Percentiles rank a stretch among this genome's conserved stretches.
Conservation (phyloP, 2,888 invertebrate genomes). For the Phengaris arion region DNA sequence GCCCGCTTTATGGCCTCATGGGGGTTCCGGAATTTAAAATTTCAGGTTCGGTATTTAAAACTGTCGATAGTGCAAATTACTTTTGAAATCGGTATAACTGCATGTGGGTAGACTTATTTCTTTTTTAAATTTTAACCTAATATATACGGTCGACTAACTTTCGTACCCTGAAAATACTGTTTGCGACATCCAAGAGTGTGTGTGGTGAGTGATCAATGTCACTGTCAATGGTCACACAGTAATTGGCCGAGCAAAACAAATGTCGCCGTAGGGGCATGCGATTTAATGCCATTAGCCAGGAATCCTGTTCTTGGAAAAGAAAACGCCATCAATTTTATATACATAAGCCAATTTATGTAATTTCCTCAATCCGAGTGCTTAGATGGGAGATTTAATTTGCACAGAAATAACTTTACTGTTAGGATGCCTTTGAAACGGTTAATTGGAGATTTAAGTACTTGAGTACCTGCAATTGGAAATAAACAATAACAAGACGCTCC, state of each 20-base stretch:
- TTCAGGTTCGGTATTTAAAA: not conserved
- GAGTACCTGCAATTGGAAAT: not conserved
- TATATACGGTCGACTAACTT: too few relatives aligned
- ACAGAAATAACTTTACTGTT: not conserved
- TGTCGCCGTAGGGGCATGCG: slow-evolving; percentile 31
- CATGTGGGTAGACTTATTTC: not conserved
- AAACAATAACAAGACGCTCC: too few relatives aligned
- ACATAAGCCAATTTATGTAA: slow-evolving; percentile 36
- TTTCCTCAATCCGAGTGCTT: slow-evolving; percentile 35
- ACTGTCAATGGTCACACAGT: slow-evolving; percentile 8
- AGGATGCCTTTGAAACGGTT: slow-evolving; percentile 6
- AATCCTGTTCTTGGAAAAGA: slow-evolving; percentile 25
- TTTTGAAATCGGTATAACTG: not conserved
- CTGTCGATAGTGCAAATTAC: not conserved
- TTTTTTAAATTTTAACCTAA: too few relatives aligned
- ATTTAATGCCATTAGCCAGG: slow-evolving; percentile 31
- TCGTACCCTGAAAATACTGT: not conserved
- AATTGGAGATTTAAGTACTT: not conserved
- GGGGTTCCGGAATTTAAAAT: not conserved
- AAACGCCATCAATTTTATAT: slow-evolving; percentile 33
- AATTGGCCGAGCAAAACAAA: slow-evolving; percentile 19
- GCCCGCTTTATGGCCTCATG: slow-evolving; percentile 3
- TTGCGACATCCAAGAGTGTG: not conserved
- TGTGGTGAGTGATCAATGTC: not conserved
- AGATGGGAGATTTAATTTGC: slow-evolving; percentile 27